These are phyloP conservation scores for Plotosus lineatus DNA, from an alignment of 2,113 vertebrate species.

Conservation along the genomic window DNA sequence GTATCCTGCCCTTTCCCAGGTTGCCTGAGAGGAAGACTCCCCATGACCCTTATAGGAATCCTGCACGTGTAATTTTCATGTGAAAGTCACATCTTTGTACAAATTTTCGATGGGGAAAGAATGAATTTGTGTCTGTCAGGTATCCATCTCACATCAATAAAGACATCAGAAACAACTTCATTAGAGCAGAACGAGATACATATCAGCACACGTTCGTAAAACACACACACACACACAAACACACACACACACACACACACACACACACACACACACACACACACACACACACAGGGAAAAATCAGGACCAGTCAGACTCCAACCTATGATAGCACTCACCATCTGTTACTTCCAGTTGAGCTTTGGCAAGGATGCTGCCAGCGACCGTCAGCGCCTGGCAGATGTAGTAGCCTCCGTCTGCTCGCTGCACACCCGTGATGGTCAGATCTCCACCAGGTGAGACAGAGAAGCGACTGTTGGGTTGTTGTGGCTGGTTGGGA, in stretches of 20 bases:
- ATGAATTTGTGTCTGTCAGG: background rate
- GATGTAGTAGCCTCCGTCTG: slow-evolving; percentile 94
- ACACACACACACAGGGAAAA: background rate
- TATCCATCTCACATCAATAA: background rate
- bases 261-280: background rate
- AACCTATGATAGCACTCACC: slow-evolving; percentile 73
- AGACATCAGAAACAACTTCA: background rate
- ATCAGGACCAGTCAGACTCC: background rate
- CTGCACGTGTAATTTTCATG: background rate
- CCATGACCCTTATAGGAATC: too few species aligned
- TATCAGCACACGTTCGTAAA: background rate
- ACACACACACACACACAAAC: background rate
- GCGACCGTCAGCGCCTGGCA: slow-evolving; percentile 97
- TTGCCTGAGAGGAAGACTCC: too few species aligned
- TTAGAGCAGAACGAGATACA: background rate
- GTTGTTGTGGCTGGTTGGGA: slow-evolving; percentile 94
- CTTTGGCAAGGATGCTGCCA: slow-evolving; percentile 97
- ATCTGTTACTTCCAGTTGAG: slow-evolving; percentile 98
- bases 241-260: background rate
- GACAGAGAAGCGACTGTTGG: slow-evolving; percentile 91
- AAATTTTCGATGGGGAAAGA: background rate
- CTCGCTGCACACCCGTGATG: slow-evolving; percentile 88
- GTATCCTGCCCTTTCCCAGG: too few species aligned
- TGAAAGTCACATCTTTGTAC: background rate
- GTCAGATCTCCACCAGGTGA: slow-evolving; percentile 92